Evolutionary conservation across 1,140 invertebrate species (phyloP).

Genomic region (Cherax destructor): DNA sequence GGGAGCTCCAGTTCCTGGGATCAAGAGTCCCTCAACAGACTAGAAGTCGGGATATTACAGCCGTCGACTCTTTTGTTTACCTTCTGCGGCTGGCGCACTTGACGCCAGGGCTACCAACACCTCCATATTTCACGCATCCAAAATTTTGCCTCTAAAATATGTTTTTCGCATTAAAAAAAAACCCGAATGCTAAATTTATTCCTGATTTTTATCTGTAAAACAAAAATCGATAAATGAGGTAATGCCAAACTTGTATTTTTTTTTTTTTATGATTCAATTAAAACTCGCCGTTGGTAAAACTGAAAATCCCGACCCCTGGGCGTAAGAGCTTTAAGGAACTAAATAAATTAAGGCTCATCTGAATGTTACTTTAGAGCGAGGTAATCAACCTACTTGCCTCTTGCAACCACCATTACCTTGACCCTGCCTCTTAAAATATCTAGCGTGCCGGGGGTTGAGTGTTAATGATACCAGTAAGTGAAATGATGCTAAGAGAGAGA

Average conservation of each 20-base stretch:
- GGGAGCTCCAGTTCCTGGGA: too few species aligned
- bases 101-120: slow-evolving; percentile 49
- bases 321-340: neutral
- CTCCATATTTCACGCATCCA: neutral
- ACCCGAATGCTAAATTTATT: too few species aligned
- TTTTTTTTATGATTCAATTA: neutral
- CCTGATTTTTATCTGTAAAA: too few species aligned
- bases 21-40: too few species aligned
- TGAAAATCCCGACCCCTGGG: neutral
- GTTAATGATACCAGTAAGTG: slow-evolving; percentile 16
- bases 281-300: neutral
- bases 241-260: too few species aligned
- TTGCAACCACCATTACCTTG: neutral
- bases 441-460: slow-evolving; percentile 23
- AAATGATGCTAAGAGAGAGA: slow-evolving; percentile 5
- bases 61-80: slow-evolving; percentile 48
- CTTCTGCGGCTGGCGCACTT: slow-evolving; percentile 39
- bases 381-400: neutral
- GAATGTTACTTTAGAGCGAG: neutral
- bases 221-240: too few species aligned
- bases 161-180: too few species aligned
- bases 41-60: neutral
- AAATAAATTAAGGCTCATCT: slow-evolving; percentile 9
- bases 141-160: too few species aligned
- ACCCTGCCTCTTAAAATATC: slow-evolving; percentile 43